Base-by-base conservation (phyloP, 2,888 invertebrate species). In the Andrena camellia region DNA sequence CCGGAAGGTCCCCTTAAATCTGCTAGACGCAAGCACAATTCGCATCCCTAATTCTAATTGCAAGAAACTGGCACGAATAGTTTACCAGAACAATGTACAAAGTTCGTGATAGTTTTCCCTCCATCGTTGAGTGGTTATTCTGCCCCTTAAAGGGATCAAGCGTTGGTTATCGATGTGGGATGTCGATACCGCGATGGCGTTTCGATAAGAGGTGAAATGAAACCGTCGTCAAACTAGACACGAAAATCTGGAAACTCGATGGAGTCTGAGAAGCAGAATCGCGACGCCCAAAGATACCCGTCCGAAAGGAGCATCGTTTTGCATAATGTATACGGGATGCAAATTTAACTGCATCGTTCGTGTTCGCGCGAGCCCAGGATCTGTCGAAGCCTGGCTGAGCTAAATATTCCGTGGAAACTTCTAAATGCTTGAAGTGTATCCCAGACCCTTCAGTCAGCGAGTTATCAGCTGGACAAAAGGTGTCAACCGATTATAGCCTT, bases 281-380 rank as follows among this genome's bases (percentile, higher is more conserved):
- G 50, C 69, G 50, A 71, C 67, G 57, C 26, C 80, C 76, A n/a
- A 50, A 75, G 85, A 87, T 88, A 86, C 81, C 79, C 57, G 76
- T 33, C 62, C 70, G 69, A 54, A 77, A 31, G 60, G 73, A 35
- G 42, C 74, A 62, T 78, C 72, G 69, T 89, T 91, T 91, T 90
- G 77, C 90, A 91, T 91, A 91, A 91, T 90, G 89, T 88, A 89
- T 86, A 86, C 83, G 83, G 78, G 73, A 90, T 90, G 91, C 87
- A 91, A 91, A 91, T 91, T 90, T 85, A 84, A 88, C 83, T 83
- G 83, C 69, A 63, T 67, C n/a, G 50, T 31, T 57, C 7, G 64
- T 20, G 52, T 33, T 26, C 69, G 60, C 62, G 17, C 60, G 52
- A 59, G 35, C 10, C 59, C n/a, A 6, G 50, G 42, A 59, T 42